Evolutionary conservation across 2,888 invertebrate genomes (phyloP), one percentile per base, ranked within the genome.

Genomic region (Timandra comae): DNA sequence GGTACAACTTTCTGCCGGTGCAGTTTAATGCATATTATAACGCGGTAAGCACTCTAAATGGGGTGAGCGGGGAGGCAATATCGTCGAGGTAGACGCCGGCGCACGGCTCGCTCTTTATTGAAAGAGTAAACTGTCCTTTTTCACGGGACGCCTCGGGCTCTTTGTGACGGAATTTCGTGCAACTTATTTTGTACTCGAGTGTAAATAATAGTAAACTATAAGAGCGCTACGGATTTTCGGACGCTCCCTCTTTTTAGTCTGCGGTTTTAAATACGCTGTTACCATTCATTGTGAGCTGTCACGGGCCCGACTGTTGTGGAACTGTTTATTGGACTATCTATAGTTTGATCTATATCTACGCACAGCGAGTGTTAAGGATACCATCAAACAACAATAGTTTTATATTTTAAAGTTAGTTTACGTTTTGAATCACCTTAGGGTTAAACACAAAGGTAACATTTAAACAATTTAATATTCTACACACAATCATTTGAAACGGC

Each of bases 381-480:
- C 6, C 16, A 16, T 16, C 6, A 16, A 6, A 16, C 6, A 16
- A 16, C 16, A 16, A n/a, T n/a, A n/a, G n/a, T n/a, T n/a, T 16
- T 16, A 5, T 16, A 16, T 5, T 16, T 16, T 16, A 16, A 16
- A 16, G 3, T 16, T 53, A 68, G 74, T 75, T 81, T 78, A 64
- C 66, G 59, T 64, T 67, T 74, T 70, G 71, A 24, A 11, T 4
- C 9, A 11, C 24, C 9, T 30, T 26, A 29, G 33, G 58, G 68
- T 65, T 66, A 60, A 64, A 67, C 71, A 76, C 73, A 75, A 77
- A 79, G 77, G 79, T 75, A 79, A 73, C 76, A 70, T 77, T 82
- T 81, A 79, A 82, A 80, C 80, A 81, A 82, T 82, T 84, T 84
- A 79, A 82, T 84, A 85, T 84, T 85, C 84, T 63, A 70, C 78